Conservation (phyloP, 2,113 vertebrate genomes). For the Casuarius casuarius region DNA sequence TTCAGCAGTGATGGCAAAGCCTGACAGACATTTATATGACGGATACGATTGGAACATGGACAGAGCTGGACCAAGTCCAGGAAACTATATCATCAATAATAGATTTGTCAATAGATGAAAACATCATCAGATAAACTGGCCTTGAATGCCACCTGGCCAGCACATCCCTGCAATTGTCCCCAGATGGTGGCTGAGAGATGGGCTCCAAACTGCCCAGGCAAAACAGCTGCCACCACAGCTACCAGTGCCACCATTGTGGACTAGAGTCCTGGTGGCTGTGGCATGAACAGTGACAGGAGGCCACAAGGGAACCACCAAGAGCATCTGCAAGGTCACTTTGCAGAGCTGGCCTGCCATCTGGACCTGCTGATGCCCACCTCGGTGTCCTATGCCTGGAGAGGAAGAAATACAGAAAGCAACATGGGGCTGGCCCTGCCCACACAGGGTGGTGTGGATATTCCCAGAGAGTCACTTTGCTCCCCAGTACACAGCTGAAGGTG, state of each 20-base stretch:
- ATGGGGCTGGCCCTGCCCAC: too few relatives aligned
- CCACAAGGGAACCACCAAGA: background rate
- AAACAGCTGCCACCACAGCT: background rate
- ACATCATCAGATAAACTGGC: constrained; percentile 36
- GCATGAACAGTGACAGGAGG: background rate
- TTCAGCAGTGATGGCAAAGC: constrained; percentile 40
- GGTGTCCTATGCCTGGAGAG: background rate
- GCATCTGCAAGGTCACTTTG: background rate
- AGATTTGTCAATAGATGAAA: constrained; percentile 54
- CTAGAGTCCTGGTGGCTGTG: background rate
- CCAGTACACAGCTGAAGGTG: background rate
- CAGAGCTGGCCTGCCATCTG: background rate
- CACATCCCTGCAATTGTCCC: background rate
- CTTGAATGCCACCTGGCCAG: constrained; percentile 61
- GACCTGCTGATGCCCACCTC: too few relatives aligned
- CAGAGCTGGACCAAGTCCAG: constrained; percentile 38
- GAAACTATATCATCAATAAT: constrained; percentile 56
- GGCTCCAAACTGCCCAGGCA: background rate
- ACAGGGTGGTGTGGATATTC: too few relatives aligned
- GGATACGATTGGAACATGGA: constrained; percentile 8
- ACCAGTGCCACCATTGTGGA: background rate
- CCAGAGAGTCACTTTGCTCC: background rate
- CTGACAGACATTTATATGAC: constrained; percentile 11
- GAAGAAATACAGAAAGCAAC: background rate
- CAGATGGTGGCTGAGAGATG: background rate